Evolutionary conservation across 2,888 invertebrate species (phyloP), one percentile per base, ranked within the genome.

Genomic region (Punctoribates punctum): DNA sequence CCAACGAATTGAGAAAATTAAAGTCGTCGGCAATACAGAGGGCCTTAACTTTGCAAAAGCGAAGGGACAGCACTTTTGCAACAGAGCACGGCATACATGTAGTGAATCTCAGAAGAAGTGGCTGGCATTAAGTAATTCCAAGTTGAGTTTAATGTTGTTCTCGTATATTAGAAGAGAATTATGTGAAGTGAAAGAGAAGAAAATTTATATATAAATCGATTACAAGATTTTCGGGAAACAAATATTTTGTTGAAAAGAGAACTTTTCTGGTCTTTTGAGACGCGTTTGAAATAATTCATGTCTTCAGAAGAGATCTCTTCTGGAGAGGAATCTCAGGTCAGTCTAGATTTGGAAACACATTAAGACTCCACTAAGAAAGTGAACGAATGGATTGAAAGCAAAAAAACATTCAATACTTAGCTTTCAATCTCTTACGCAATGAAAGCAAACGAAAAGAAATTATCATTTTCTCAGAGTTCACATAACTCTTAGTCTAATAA

Each of bases 241-340:
- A 70, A 70, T 70, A 70, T 70, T 46, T 65, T 34, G 23, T 57
- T 60, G 60, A 27, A 27, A 60, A 8, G n/a, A 46, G 34, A 70
- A 42, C 46, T 70, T 70, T 38, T 70, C 42, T 70, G 38, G 11
- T 70, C 34, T 70, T 20, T 38, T 42, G 46, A 70, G 70, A 70
- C 70, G 25, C 25, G 70, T 1, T 46, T 70, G 42, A 42, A 70
- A 70, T 70, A 46, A 70, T 70, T 70, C n/a, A 70, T 70, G 65
- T 62, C 27, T 62, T 15, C 20, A 54, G 17, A 1, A 54, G 8
- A 25, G 57, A 23, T 23, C 23, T 23, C 25, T 34, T 34, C n/a
- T 34, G n/a, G 5, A 60, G 29, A 27, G 15, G 1, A 65, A 17
- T 17, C 29, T 34, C 34, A 65, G 9, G 29, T 34, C 34, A 34